Evolutionary conservation across 2,113 vertebrate genomes (phyloP).

Genomic region (Synodontis membranacea): DNA sequence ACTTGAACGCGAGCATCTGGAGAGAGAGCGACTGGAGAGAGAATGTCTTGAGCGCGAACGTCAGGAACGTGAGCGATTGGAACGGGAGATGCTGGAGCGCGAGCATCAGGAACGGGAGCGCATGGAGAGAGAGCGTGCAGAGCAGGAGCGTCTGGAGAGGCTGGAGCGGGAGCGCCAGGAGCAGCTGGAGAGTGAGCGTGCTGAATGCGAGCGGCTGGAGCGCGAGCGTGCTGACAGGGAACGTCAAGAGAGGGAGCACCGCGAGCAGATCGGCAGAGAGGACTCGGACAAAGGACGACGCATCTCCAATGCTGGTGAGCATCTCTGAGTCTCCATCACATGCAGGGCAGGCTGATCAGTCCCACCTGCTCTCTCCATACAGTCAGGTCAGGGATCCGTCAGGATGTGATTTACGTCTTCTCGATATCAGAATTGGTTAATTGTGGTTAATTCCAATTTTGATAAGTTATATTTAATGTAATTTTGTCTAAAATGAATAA

Average conservation of each 20-base stretch:
- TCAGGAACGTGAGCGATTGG: conserved; percentile 70
- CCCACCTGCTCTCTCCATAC: not conserved
- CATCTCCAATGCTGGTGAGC: conserved; percentile 86
- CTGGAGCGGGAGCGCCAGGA: conserved; percentile 79
- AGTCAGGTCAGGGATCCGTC: not conserved
- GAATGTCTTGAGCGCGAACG: conserved; percentile 71
- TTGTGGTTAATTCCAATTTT: not conserved
- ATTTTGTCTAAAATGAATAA: not conserved
- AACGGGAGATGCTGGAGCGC: not conserved
- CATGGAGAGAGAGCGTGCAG: conserved; percentile 64
- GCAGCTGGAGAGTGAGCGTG: conserved; percentile 61
- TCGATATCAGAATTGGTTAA: not conserved
- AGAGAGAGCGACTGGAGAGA: conserved; percentile 74
- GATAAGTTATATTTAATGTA: not conserved
- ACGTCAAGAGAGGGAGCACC: conserved; percentile 73
- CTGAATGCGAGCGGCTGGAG: conserved; percentile 75
- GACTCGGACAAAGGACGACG: conserved; percentile 92
- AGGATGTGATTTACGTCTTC: no score
- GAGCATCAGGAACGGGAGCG: conserved; percentile 62
- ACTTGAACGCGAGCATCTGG: conserved; percentile 68
- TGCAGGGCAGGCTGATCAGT: not conserved
- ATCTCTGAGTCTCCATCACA: not conserved
- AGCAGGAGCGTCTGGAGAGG: conserved; percentile 72
- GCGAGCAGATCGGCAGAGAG: conserved; percentile 79
- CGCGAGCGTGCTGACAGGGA: conserved; percentile 77